A percentile compares a stretch with the other conserved stretches of the same genome.
These are phyloP conservation scores for Meteorus colon DNA, from an alignment of 2,888 invertebrate species.

Conservation along the genomic window DNA sequence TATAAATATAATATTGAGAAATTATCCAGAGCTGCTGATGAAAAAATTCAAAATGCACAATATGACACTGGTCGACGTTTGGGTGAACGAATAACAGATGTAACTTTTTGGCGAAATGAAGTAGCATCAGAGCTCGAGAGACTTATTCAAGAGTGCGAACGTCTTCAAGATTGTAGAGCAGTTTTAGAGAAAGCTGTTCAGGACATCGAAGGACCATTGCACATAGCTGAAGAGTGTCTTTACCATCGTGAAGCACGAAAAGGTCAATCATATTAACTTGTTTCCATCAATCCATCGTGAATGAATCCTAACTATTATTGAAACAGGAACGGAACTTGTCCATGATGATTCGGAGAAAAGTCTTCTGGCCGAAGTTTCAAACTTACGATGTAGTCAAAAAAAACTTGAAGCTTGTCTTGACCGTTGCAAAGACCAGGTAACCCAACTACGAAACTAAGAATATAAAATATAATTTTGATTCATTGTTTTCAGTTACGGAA, in stretches of 20 bases:
- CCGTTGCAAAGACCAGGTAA: conserved; percentile 78
- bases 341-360: conserved; percentile 93
- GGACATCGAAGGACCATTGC: conserved; percentile 92
- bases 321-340: conserved; percentile 87
- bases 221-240: conserved; percentile 94
- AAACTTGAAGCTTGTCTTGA: conserved; percentile 84
- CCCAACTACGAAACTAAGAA: conserved; percentile 42
- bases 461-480: conserved; percentile 23
- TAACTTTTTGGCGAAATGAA: conserved; percentile 95
- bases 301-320: conserved; percentile 6
- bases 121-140: conserved; percentile 87
- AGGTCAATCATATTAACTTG: conserved; percentile 71
- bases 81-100: conserved; percentile 93
- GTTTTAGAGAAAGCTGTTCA: conserved; percentile 82
- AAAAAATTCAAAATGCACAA: conserved; percentile 84
- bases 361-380: conserved; percentile 88
- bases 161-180: conserved; percentile 81
- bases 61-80: conserved; percentile 90
- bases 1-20: conserved; percentile 18
- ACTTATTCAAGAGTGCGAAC: conserved; percentile 85
- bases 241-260: conserved; percentile 93
- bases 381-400: conserved; percentile 85
- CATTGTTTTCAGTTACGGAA: conserved; percentile 77
- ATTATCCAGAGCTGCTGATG: conserved; percentile 82
- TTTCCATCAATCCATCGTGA: conserved; percentile 15